Base-by-base conservation (phyloP, 2,888 invertebrate species). In the Epirrhoe alternata region DNA sequence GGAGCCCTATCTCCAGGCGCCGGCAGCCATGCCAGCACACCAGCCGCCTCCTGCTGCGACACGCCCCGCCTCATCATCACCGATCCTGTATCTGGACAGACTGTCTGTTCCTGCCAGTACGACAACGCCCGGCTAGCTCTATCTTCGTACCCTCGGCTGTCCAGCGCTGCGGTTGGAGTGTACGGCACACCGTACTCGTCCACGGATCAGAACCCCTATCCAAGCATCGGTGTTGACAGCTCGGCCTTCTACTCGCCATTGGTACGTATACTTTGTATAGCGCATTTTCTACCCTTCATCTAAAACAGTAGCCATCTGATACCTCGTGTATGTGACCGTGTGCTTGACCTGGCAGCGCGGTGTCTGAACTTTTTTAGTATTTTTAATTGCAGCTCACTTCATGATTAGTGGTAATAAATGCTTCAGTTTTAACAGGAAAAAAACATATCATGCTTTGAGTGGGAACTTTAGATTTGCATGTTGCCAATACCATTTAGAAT, bases 181-280 rank as follows among this genome's bases (percentile, higher is more conserved):
- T 97, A 98, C 88, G 97, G 97, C 71, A 95, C 97, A 60, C 97
- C 98, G 14, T 97, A 98, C 89, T 97, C 97, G 61, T 97, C 97
- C 76, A 97, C 97, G 68, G 98, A 98, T 86, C 98, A 98, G 91
- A 97, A 97, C 86, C 97, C 98, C 50, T 98, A 98, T 86, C 97
- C 97, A 56, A 97, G 97, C 90, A 98, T 98, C 92, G 97, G 97
- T 68, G 97, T 97, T 81, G 98, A 98, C 87, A 98, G 98, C 84
- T 98, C 98, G 57, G 98, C 98, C 64, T 98, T 98, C 94, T 98
- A 98, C 93, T 97, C 98, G 71, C 98, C 98, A 77, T 89, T 98
- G 96, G 98, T 98, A 95, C 96, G 98, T 96, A 83, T 50, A 38
- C 24, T 24, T 24, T 64, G 10, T 10, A 35, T 35, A 35, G 10